Base-by-base conservation (phyloP, 2,888 invertebrate species). In the Watsonalla binaria region DNA sequence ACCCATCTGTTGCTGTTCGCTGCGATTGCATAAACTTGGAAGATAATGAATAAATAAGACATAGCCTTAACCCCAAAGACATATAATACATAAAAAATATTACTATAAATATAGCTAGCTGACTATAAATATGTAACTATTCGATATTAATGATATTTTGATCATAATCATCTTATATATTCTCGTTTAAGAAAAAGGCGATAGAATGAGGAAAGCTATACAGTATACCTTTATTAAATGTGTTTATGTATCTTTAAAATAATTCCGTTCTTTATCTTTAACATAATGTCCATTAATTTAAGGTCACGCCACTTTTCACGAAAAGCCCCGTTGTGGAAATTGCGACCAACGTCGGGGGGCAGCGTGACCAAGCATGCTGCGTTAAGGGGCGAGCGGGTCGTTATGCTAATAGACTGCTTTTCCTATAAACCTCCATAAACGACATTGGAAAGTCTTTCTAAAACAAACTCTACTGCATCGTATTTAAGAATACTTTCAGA, bases 351-450 rank as follows among this genome's bases (percentile, higher is more conserved):
- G 78, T 84, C 79, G 74, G 83, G 76, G 89, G 82, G 84, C 90
- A 87, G 84, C 89, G 83, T 89, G 89, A 86, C 89, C 90, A 89
- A 85, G 90, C 90, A 86, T 90, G 83, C 83, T 84, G 87, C 90
- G 85, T 90, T 90, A 89, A 90, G 89, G 86, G 85, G 90, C 81
- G 82, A 80, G 73, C 82, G 82, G 79, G 78, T 88, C 81, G 86
- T 90, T 90, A 90, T 90, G 89, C 84, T 89, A 90, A 90, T 88
- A 83, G 64, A 74, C 70, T 64, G 60, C 57, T 62, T 61, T 55
- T 59, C 60, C 49, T 54, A 68, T 59, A 66, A 70, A 63, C 56
- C 55, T 55, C 56, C 53, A 59, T 59, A 59, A 57, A 56, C 54
- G 51, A 35, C 51, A 35, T 11, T 6, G 0, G 6, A 5, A 0